Percentiles rank a stretch among this genome's conserved stretches.
These are phyloP conservation scores for Nerophis lumbriciformis DNA, from an alignment of 2,113 vertebrate genomes.

Conservation along the genomic window DNA sequence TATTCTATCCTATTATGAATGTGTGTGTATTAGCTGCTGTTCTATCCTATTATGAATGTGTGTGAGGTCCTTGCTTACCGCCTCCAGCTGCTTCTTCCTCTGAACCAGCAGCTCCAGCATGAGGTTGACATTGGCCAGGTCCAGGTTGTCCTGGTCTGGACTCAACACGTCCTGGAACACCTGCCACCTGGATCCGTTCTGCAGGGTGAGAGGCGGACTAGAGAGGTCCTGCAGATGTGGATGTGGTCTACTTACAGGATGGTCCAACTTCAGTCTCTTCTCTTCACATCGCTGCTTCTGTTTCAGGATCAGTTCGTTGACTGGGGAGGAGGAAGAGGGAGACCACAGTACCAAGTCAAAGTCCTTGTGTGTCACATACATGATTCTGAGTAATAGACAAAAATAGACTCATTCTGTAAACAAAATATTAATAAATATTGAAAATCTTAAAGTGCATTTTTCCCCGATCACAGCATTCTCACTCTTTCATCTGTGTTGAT, in stretches of 20 bases:
- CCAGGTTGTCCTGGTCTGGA: constrained; percentile 93
- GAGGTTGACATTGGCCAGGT: constrained; percentile 94
- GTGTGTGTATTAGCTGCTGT: no score
- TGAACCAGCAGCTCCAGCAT: constrained; percentile 95
- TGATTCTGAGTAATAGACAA: no score
- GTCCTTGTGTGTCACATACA: no score
- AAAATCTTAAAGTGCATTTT: no score
- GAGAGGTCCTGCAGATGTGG: no score
- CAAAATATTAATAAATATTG: no score
- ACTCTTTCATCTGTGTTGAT: no score
- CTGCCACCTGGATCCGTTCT: constrained; percentile 97
- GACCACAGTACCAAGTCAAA: no score
- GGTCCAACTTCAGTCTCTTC: constrained; percentile 95
- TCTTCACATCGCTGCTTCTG: constrained; percentile 97
- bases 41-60: no score
- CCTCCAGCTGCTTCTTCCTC: constrained; percentile 97
- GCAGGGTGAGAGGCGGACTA: constrained; percentile 2
- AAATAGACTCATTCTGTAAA: no score
- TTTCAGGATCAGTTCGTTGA: constrained; percentile 98
- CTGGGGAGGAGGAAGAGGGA: constrained; percentile 60
- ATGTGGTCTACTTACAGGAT: constrained; percentile 82
- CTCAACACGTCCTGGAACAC: constrained; percentile 92
- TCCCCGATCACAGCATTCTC: no score
- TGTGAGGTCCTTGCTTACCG: constrained; percentile 70
- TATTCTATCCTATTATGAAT: no score